Base-by-base conservation (phyloP, 30 jellyfish, hydroid and myxozoan genomes). In the Sanderia malayensis region DNA sequence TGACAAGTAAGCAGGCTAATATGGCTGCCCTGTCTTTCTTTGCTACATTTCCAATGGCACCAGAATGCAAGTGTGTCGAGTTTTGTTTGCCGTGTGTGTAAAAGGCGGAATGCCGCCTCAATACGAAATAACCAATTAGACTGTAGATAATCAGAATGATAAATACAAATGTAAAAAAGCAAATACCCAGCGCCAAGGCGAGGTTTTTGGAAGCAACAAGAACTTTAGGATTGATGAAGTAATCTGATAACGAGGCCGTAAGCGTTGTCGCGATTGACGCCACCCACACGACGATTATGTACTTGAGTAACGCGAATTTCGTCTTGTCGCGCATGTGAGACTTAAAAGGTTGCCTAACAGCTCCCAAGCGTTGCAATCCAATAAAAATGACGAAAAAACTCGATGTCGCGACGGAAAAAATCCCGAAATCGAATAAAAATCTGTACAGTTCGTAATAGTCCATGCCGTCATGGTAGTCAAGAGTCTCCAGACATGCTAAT, bases 21-120 rank as follows among this genome's bases (percentile, higher is more conserved):
- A 49, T 49, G 18, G 64, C 18, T 19, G 64, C 64, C 24, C 18
- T 49, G 25, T 49, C 64, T 49, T 49, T 49, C 64, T 18, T 15
- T 24, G 27, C 18, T 4, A 37, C 13, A 37, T 37, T 13, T 4
- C 6, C 13, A 13, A 37, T 37, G 13, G 52, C 52, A n/a, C n/a
- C n/a, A n/a, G n/a, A n/a, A 4, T 37, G 52, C 52, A 13, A 13
- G 13, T 37, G 6, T 37, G 13, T 37, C 10, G 52, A 13, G 52
- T 37, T 13, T 37, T 37, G 10, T 13, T 37, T 37, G 52, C 13
- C 52, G 52, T 37, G 13, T 13, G 6, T 37, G 10, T 4, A 37
- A 37, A 37, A 37, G 10, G 52, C 52, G 52, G 52, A 37, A 37
- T 13, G 6, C 10, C 52, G 52, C 6, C 13, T 37, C 52, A 37